phyloP scores from a whole-genome alignment of 2,113 vertebrate species.

The Tor tambroides region DNA sequence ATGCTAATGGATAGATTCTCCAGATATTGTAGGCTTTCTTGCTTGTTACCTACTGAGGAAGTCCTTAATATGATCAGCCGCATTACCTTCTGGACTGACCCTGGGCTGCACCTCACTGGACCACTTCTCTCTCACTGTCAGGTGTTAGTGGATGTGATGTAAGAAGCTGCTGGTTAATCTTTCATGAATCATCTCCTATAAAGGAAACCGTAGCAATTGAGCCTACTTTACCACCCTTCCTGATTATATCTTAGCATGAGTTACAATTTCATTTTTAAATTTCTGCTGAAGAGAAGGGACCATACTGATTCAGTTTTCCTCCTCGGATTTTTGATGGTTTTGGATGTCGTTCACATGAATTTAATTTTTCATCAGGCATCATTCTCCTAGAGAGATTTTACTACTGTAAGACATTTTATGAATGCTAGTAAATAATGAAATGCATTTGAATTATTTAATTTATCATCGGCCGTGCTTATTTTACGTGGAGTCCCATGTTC shows the following conservation, averaged over 20 bases:
- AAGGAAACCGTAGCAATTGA: neutral
- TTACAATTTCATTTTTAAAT: neutral
- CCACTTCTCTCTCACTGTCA: conserved; percentile 10
- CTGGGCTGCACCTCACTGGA: neutral
- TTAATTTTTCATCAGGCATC: neutral
- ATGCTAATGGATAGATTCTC: neutral
- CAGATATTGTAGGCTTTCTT: too few relatives aligned
- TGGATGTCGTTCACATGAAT: neutral
- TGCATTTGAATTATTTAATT: neutral
- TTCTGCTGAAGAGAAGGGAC: neutral
- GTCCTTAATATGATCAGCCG: conserved; percentile 46
- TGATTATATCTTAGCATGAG: neutral
- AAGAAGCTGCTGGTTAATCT: conserved; percentile 53
- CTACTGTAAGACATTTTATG: conserved; percentile 8
- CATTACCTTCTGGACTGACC: conserved; percentile 25
- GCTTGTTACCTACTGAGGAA: neutral
- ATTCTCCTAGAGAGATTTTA: neutral
- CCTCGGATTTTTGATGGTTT: neutral
- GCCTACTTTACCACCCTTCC: neutral
- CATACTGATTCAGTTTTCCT: neutral
- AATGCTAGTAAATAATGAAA: neutral
- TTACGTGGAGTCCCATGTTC: conserved; percentile 11
- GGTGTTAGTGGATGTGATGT: conserved; percentile 39
- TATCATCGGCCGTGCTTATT: neutral
- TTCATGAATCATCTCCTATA: conserved; percentile 53